Conservation (phyloP, 2,888 invertebrate species). For the Torymus aiolomorphi region DNA sequence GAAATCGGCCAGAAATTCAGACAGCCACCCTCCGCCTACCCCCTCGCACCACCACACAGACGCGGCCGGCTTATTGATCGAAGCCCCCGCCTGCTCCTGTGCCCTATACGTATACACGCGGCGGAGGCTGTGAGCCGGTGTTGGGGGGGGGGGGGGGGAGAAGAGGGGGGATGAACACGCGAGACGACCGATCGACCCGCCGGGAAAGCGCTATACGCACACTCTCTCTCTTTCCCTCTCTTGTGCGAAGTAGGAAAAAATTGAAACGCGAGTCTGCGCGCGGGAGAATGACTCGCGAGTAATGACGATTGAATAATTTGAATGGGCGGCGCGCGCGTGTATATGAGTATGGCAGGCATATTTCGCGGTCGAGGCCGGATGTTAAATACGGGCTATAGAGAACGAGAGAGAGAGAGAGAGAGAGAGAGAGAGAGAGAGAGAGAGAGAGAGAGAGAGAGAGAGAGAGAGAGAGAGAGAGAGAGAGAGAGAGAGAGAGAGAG, state of each 20-base stretch:
- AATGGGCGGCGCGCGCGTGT: not conserved
- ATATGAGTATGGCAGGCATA: not conserved
- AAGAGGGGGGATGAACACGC: slow-evolving; percentile 20
- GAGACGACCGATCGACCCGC: slow-evolving; percentile 46
- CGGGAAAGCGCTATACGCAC: not conserved
- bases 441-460: no score
- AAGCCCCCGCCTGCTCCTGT: no score
- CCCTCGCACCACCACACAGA: slow-evolving; percentile 62
- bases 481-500: no score
- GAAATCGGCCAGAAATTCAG: slow-evolving; percentile 62
- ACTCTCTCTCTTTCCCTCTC: no score
- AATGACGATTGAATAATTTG: slow-evolving; percentile 22
- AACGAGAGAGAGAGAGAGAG: no score
- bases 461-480: no score
- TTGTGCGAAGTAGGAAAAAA: no score
- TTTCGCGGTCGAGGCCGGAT: not conserved
- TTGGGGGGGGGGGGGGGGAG: slow-evolving; percentile 44
- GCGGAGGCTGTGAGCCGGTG: slow-evolving; percentile 62
- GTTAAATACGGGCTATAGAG: no score
- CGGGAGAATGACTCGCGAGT: not conserved
- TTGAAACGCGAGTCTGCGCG: slow-evolving; percentile 3
- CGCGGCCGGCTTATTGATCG: slow-evolving; percentile 71
- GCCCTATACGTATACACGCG: slow-evolving; percentile 60
- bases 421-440: no score
- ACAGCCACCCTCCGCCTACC: slow-evolving; percentile 55